These are phyloP conservation scores for Babyrousa celebensis DNA, from an alignment of 2,797 vertebrate genomes.

Conservation along the genomic window DNA sequence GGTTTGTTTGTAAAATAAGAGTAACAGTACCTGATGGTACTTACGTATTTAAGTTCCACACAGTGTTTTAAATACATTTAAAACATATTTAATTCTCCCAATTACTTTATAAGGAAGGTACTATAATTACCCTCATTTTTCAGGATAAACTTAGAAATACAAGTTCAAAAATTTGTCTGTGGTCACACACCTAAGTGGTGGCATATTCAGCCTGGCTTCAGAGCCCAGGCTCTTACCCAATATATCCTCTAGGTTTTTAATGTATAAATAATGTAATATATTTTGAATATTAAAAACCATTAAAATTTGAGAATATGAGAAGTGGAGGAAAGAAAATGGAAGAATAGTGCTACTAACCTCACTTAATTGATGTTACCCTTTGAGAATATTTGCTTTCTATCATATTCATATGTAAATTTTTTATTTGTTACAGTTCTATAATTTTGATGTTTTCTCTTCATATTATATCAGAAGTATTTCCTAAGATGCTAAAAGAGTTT, in stretches of 20 bases:
- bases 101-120: not conserved
- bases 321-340: not conserved
- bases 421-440: not conserved
- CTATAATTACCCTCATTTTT: constrained; percentile 36
- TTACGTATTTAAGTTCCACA: not conserved
- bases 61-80: not conserved
- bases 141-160: not conserved
- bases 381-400: constrained; percentile 36
- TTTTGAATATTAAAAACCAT: not conserved
- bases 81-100: not conserved
- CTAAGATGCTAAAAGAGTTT: not conserved
- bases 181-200: not conserved
- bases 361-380: not conserved
- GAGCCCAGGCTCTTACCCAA: not conserved
- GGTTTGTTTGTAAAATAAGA: constrained; percentile 40
- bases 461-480: constrained; percentile 30
- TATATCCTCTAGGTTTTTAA: not conserved
- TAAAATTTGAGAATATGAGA: not conserved
- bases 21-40: not conserved
- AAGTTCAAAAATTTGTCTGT: not conserved
- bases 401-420: constrained; percentile 16
- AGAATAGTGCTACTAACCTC: not conserved
- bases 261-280: not conserved
- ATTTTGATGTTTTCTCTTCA: constrained; percentile 12
- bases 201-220: not conserved